A percentile compares a stretch with the other conserved stretches of the same genome.
These are phyloP conservation scores for Stigmatopora argus DNA, from an alignment of 2,113 vertebrate genomes.

Conservation along the genomic window DNA sequence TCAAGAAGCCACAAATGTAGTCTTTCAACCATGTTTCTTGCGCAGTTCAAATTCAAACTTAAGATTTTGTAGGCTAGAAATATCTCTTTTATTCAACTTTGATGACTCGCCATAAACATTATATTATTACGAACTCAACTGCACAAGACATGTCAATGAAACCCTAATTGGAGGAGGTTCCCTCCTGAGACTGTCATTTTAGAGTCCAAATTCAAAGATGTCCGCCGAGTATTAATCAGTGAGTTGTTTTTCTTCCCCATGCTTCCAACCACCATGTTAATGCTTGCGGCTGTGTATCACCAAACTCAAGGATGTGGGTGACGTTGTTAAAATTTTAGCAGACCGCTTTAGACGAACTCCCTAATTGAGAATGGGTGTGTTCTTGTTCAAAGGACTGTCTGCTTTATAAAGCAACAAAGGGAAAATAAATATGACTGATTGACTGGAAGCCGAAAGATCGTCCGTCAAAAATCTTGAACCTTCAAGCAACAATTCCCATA, in stretches of 20 bases:
- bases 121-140: neutral
- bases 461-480: neutral
- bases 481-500: neutral
- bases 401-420: neutral
- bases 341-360: neutral
- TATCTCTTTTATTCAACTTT: neutral
- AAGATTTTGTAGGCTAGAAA: neutral
- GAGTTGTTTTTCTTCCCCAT: slow-evolving; percentile 6
- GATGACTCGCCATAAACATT: neutral
- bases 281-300: neutral
- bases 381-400: neutral
- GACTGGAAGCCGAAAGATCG: neutral
- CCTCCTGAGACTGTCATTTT: neutral
- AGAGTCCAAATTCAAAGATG: neutral
- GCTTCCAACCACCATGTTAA: neutral
- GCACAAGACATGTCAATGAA: neutral
- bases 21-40: neutral
- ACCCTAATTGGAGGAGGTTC: neutral
- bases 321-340: slow-evolving; percentile 2
- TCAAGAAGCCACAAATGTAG: neutral
- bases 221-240: slow-evolving; percentile 6
- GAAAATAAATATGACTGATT: neutral
- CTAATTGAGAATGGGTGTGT: neutral
- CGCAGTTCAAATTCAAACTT: neutral
- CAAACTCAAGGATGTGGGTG: neutral